A percentile compares a stretch with the other conserved stretches of the same genome.
Conservation (phyloP, 2,888 invertebrate genomes). For the Andrena trimmerana region DNA sequence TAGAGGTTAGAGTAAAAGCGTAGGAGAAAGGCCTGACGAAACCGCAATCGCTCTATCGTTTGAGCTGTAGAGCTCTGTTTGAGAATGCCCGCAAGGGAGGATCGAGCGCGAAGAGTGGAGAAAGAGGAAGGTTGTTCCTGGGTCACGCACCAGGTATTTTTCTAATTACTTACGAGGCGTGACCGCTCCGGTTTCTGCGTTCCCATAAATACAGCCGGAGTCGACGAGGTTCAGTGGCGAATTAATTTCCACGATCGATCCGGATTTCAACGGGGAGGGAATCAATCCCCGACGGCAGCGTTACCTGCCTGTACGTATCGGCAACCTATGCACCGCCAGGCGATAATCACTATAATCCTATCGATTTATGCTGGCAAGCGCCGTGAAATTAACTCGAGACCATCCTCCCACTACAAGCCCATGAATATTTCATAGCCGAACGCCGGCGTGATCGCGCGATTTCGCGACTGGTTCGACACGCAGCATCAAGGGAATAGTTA, state of each 20-base stretch:
- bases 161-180: constrained; percentile 2
- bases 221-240: background rate
- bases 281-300: constrained; percentile 24
- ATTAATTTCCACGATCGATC: constrained; percentile 49
- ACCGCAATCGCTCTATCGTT: background rate
- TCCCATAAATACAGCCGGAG: background rate
- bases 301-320: background rate
- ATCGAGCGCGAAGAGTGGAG: background rate
- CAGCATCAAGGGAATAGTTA: background rate
- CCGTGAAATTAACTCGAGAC: constrained; percentile 65
- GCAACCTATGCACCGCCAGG: constrained; percentile 38
- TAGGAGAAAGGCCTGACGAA: too few species aligned
- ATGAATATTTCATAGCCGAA: constrained; percentile 63
- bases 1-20: too few species aligned
- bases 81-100: background rate
- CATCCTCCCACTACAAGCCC: constrained; percentile 34
- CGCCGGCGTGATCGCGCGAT: constrained; percentile 43
- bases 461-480: constrained; percentile 5
- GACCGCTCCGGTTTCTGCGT: background rate
- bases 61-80: background rate
- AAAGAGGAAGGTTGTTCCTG: background rate
- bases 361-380: constrained; percentile 69
- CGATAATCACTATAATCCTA: constrained; percentile 72
- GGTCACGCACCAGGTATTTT: background rate
- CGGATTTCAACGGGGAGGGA: constrained; percentile 30